These are phyloP conservation scores for Erebia epiphron DNA, from an alignment of 2,888 invertebrate species.

Conservation along the genomic window DNA sequence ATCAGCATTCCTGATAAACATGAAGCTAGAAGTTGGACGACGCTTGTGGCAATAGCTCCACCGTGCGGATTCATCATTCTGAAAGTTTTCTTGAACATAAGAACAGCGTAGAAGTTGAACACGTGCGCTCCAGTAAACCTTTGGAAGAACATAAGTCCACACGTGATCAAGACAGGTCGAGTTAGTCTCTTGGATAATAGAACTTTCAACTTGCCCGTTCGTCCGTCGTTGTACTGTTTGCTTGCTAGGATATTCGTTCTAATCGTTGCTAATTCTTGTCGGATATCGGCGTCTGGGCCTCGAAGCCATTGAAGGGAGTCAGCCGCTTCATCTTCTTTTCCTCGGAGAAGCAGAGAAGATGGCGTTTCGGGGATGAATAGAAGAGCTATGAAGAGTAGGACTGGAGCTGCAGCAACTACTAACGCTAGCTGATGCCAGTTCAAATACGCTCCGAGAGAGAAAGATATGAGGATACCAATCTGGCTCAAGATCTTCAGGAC, in stretches of 20 bases:
- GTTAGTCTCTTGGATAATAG: conserved; percentile 72
- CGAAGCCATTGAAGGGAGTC: conserved; percentile 90
- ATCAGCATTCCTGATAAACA: conserved; percentile 91
- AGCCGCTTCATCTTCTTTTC: conserved; percentile 88
- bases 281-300: conserved; percentile 89
- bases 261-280: conserved; percentile 87
- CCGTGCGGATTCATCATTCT: conserved; percentile 90
- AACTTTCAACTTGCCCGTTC: conserved; percentile 63
- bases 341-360: conserved; percentile 89
- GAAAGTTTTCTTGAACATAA: conserved; percentile 92
- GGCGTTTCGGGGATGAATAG: conserved; percentile 95
- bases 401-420: conserved; percentile 89
- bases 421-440: conserved; percentile 93
- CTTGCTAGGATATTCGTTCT: conserved; percentile 86
- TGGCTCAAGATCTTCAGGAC: conserved; percentile 93
- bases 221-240: conserved; percentile 64
- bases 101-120: conserved; percentile 92
- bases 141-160: conserved; percentile 95
- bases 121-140: conserved; percentile 92
- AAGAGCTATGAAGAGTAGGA: conserved; percentile 88
- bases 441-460: conserved; percentile 90
- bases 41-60: conserved; percentile 92
- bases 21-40: conserved; percentile 92
- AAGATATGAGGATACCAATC: conserved; percentile 91
- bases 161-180: conserved; percentile 90